phyloP scores from a whole-genome alignment of 2,888 invertebrate species.

The Philereme transversata region DNA sequence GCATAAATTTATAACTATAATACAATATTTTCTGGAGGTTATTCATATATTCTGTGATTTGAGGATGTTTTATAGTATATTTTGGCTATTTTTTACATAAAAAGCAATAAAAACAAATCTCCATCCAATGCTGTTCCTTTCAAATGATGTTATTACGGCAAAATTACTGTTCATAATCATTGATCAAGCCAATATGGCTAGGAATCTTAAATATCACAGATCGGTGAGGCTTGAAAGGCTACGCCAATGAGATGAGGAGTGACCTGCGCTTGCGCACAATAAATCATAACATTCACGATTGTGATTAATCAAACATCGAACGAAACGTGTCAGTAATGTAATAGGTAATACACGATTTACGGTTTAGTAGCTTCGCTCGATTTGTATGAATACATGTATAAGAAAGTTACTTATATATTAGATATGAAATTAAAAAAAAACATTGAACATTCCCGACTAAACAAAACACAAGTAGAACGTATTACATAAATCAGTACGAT shows the following conservation, averaged over 20 bases:
- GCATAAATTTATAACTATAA: neutral
- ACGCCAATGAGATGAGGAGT: conserved; percentile 49
- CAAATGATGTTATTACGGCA: conserved; percentile 23
- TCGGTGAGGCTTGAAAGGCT: conserved; percentile 36
- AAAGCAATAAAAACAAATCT: conserved; percentile 3
- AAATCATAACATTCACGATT: conserved; percentile 76
- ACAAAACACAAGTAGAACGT: too few species aligned
- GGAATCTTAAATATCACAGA: conserved; percentile 29
- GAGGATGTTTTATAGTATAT: neutral
- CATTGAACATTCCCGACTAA: too few species aligned
- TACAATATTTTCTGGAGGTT: too few species aligned
- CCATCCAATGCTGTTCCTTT: conserved; percentile 2
- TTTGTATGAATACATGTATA: conserved; percentile 3
- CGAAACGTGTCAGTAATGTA: conserved; percentile 52
- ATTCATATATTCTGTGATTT: too few species aligned
- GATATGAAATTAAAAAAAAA: too few species aligned
- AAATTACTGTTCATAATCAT: conserved; percentile 33
- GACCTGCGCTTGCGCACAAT: conserved; percentile 54
- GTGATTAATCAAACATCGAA: conserved; percentile 74
- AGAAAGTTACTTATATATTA: neutral
- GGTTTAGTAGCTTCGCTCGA: conserved; percentile 14
- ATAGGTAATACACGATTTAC: conserved; percentile 35
- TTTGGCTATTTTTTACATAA: neutral
- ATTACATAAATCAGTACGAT: too few species aligned
- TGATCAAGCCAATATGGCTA: conserved; percentile 35